These are phyloP conservation scores for Sebastes iracundus DNA, from an alignment of 2,797 vertebrate species.

Conservation along the genomic window DNA sequence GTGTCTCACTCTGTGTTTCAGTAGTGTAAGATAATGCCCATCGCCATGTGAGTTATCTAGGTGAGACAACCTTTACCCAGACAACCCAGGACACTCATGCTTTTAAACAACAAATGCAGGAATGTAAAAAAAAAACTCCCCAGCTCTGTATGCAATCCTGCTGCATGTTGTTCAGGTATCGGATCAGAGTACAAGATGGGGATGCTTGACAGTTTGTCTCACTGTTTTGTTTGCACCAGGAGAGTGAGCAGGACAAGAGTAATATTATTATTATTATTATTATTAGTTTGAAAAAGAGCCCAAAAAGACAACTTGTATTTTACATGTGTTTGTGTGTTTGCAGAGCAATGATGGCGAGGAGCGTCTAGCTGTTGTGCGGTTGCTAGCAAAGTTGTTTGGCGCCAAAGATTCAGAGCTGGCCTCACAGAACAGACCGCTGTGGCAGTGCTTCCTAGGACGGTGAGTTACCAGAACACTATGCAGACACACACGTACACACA, in stretches of 20 bases:
- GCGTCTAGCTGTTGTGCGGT: conserved; percentile 94
- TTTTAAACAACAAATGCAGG: neutral
- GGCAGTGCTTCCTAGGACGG: conserved; percentile 99
- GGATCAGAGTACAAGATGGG: neutral
- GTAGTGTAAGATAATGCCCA: neutral
- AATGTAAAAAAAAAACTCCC: neutral
- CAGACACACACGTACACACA: neutral
- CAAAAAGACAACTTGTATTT: neutral
- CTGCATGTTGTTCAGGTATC: neutral
- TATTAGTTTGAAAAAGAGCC: neutral
- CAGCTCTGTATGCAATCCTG: neutral
- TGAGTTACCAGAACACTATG: conserved; percentile 55
- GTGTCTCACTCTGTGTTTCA: neutral
- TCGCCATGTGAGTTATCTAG: neutral
- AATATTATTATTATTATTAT: neutral
- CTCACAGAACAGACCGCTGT: conserved; percentile 96
- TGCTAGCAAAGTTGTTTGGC: conserved; percentile 97
- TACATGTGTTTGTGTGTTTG: conserved; percentile 16
- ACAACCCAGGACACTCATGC: neutral
- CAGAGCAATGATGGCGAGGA: conserved; percentile 99
- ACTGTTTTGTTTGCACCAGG: neutral
- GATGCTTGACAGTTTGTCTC: neutral
- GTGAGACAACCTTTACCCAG: neutral
- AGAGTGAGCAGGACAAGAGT: neutral
- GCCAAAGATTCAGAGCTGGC: conserved; percentile 98